Percentiles rank a stretch among this genome's conserved stretches.
Conservation (phyloP, 2,113 vertebrate species). For the Eretmochelys imbricata region DNA sequence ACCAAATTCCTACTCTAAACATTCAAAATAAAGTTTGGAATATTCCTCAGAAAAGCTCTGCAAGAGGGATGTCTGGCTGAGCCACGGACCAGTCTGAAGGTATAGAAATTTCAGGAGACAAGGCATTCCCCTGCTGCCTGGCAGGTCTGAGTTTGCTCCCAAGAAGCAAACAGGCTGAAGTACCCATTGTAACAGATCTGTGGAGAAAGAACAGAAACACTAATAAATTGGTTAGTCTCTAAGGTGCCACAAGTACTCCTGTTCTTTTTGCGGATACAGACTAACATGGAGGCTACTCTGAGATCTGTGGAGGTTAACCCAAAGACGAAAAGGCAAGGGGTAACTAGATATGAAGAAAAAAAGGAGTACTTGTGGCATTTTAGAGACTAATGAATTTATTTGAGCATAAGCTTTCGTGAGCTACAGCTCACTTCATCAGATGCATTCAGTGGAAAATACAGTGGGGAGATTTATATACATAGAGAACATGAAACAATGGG, state of each 20-base stretch:
- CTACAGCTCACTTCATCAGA: too few species aligned
- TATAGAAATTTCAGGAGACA: not conserved
- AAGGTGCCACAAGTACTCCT: too few species aligned
- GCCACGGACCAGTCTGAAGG: not conserved
- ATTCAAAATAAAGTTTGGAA: not conserved
- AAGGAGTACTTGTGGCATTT: too few species aligned
- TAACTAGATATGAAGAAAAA: not conserved
- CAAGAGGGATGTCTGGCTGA: not conserved
- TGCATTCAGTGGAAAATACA: too few species aligned
- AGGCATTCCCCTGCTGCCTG: not conserved
- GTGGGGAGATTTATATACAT: too few species aligned
- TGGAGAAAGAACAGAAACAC: too few species aligned
- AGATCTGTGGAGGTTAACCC: not conserved
- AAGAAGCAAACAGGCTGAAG: not conserved
- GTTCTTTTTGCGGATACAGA: too few species aligned
- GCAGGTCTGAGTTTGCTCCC: not conserved
- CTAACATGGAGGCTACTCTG: too few species aligned
- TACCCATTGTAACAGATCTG: not conserved
- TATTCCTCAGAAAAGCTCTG: not conserved
- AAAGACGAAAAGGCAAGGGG: not conserved
- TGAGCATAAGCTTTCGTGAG: too few species aligned
- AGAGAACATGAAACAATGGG: too few species aligned
- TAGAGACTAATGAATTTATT: too few species aligned
- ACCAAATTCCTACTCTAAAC: not conserved
- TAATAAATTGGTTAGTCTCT: too few species aligned